Conservation (phyloP, 2,797 vertebrate species). For the Crenichthys baileyi region DNA sequence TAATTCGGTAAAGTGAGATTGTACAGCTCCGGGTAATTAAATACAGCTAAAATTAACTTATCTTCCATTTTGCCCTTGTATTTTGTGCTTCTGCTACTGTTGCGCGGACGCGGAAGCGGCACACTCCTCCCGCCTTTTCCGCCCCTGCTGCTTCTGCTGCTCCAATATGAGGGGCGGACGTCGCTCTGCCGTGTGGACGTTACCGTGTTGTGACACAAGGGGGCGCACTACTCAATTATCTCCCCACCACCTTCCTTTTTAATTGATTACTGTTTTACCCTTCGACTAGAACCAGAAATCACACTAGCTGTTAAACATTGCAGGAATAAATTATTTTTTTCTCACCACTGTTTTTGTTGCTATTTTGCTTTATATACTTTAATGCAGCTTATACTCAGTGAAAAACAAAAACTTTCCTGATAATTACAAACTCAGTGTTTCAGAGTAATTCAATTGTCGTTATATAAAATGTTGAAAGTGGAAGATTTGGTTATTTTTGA, state of each 20-base stretch:
- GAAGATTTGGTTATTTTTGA: not conserved
- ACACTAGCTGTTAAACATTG: not conserved
- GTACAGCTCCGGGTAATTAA: slow-evolving; percentile 76
- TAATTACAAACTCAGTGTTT: not conserved
- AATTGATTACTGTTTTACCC: slow-evolving; percentile 4
- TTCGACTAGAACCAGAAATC: not conserved
- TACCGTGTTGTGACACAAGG: slow-evolving; percentile 17
- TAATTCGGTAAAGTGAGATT: slow-evolving; percentile 75
- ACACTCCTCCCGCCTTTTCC: slow-evolving; percentile 78
- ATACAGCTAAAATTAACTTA: slow-evolving; percentile 78
- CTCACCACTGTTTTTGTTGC: not conserved
- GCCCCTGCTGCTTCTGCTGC: slow-evolving; percentile 54
- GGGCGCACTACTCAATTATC: slow-evolving; percentile 37
- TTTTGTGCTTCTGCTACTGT: slow-evolving; percentile 29
- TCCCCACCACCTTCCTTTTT: not conserved
- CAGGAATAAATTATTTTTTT: not conserved
- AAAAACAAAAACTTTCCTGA: not conserved
- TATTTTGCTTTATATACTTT: not conserved
- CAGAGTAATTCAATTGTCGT: not conserved
- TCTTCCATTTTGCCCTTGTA: slow-evolving; percentile 76
- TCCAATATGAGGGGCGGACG: slow-evolving; percentile 54
- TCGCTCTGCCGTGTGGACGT: slow-evolving; percentile 31
- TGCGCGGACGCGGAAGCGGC: slow-evolving; percentile 77
- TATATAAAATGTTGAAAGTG: not conserved
- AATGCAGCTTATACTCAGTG: not conserved